Evolutionary conservation across 2,797 vertebrate genomes (phyloP), one percentile per base, ranked within the genome.

Genomic region (Adelosebastes latens): DNA sequence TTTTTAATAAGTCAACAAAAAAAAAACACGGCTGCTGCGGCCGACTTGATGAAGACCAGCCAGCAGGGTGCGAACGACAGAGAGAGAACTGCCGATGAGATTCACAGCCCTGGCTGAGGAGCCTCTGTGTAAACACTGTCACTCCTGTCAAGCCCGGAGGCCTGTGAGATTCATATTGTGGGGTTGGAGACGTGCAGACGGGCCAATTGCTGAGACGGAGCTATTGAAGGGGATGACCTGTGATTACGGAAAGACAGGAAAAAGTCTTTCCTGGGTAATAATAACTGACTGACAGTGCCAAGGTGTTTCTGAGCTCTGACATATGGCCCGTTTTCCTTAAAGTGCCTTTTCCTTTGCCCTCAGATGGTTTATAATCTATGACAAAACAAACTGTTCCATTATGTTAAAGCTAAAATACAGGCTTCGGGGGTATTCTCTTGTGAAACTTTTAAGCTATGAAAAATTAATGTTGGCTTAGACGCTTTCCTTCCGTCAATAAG

Each of bases 91-190:
- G 80, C 74, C 59, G 76, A 92, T 90, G 90, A 90, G 90, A 88
- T 93, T 86, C 88, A 67, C 87, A 87, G 91, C 65, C 83, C 66
- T 58, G 80, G 84, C 87, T 55, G 63, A 64, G 83, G 85, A 92
- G 87, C 88, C 92, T 89, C 88, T 92, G 77, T 88, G 88, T 94
- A 95, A 94, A 94, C 92, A 93, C 85, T 87, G 93, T 92, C 94
- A 92, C 85, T 88, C 58, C 87, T 86, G 89, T 92, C 86, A 90
- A 86, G 31, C 79, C 52, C 49, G n/a, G 1, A 39, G 56, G 85
- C 69, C 82, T 75, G 77, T 14, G 81, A 92, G 90, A 92, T 92
- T 91, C 91, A 92, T 84, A 86, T 80, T 85, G 90, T 88, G 85
- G 56, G 49, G 56, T 22, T 88, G 89, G 92, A 91, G 81, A 84